Percentiles rank a stretch among this genome's conserved stretches.
phyloP scores from a whole-genome alignment of 2,797 vertebrate species.

The Gastrophryne carolinensis region DNA sequence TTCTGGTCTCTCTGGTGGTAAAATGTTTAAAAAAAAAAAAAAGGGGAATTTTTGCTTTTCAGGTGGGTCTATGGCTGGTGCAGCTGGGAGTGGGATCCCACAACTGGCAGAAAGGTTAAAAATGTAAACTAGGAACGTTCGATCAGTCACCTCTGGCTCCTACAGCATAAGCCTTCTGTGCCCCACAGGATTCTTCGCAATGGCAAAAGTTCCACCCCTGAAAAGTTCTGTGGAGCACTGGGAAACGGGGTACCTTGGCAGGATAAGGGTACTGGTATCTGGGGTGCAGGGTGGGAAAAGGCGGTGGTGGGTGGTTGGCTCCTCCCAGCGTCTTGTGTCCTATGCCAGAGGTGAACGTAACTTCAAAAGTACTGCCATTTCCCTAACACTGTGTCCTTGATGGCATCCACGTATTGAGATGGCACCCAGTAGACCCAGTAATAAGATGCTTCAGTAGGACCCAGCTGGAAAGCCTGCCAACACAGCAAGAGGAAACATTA shows the following conservation, averaged over 20 bases:
- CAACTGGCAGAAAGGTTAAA: slow-evolving; percentile 71
- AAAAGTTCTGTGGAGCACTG: slow-evolving; percentile 70
- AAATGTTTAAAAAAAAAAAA: background rate
- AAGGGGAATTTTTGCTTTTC: slow-evolving; percentile 63
- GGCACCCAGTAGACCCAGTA: slow-evolving; percentile 99
- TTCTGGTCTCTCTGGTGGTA: background rate
- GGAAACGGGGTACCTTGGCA: slow-evolving; percentile 43
- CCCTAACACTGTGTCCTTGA: slow-evolving; percentile 99
- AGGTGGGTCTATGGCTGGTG: slow-evolving; percentile 74
- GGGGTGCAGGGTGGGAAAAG: slow-evolving; percentile 5
- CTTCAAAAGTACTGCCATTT: slow-evolving; percentile 99
- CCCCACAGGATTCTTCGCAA: slow-evolving; percentile 64
- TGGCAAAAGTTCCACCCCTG: slow-evolving; percentile 71
- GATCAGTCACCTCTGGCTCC: slow-evolving; percentile 80
- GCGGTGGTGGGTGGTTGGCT: background rate
- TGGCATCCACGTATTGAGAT: slow-evolving; percentile 97
- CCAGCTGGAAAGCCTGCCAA: slow-evolving; percentile 93
- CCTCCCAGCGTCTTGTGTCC: slow-evolving; percentile 77
- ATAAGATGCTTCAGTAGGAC: slow-evolving; percentile 98
- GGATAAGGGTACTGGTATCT: background rate
- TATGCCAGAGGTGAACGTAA: slow-evolving; percentile 94
- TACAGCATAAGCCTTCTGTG: slow-evolving; percentile 59
- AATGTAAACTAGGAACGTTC: slow-evolving; percentile 76
- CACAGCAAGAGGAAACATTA: slow-evolving; percentile 57
- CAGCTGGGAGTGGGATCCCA: slow-evolving; percentile 70